A percentile compares a stretch with the other conserved stretches of the same genome.
phyloP scores from a whole-genome alignment of 53 echinoderm and acorn worm species.

The Astropecten irregularis region DNA sequence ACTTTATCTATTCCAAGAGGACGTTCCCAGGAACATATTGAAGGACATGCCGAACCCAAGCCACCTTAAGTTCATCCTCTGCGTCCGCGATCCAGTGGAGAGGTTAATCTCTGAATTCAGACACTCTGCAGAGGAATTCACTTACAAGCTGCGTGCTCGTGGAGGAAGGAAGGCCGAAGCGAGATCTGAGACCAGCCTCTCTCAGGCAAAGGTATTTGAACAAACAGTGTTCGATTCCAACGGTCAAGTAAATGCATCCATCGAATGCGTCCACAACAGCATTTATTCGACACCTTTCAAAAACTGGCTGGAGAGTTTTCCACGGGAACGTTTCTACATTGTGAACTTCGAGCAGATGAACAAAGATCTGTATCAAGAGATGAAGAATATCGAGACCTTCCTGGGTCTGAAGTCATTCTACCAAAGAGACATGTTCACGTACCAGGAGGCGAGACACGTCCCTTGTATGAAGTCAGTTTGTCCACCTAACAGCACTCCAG shows the following conservation, averaged over 20 bases:
- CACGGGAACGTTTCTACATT: slow-evolving; percentile 58
- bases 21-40: slow-evolving; percentile 65
- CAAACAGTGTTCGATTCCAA: slow-evolving; percentile 46
- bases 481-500: slow-evolving; percentile 82
- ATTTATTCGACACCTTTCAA: slow-evolving; percentile 66
- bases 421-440: slow-evolving; percentile 60
- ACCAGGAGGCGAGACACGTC: slow-evolving; percentile 16
- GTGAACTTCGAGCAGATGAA: slow-evolving; percentile 54
- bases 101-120: slow-evolving; percentile 79
- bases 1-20: slow-evolving; percentile 80
- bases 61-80: slow-evolving; percentile 74
- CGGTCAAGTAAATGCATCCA: slow-evolving; percentile 82
- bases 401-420: slow-evolving; percentile 54
- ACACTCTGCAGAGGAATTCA: slow-evolving; percentile 74
- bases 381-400: slow-evolving; percentile 70
- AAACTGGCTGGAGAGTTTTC: slow-evolving; percentile 70
- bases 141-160: slow-evolving; percentile 42
- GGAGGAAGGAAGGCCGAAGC: slow-evolving; percentile 39
- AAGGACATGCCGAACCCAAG: slow-evolving; percentile 73
- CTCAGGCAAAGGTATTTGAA: slow-evolving; percentile 67
- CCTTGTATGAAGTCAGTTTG: slow-evolving; percentile 59
- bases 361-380: slow-evolving; percentile 51
- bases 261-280: slow-evolving; percentile 70
- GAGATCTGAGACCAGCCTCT: slow-evolving; percentile 10
- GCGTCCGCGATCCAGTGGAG: slow-evolving; percentile 80